These are phyloP conservation scores for Caerostris darwini DNA, from an alignment of 1,140 invertebrate genomes.

Conservation along the genomic window DNA sequence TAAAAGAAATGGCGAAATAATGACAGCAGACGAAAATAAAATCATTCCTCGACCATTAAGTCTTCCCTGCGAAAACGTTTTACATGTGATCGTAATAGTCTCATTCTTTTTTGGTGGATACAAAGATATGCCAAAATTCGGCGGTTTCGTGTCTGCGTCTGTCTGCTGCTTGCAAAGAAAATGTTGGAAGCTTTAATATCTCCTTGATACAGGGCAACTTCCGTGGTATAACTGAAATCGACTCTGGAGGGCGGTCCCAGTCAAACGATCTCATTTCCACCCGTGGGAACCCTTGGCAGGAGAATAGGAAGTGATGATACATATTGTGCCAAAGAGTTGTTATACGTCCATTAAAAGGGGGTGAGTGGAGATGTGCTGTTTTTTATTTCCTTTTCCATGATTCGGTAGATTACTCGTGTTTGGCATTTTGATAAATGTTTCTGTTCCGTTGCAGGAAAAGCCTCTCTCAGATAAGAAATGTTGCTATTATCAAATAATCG, in stretches of 20 bases:
- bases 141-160: not conserved
- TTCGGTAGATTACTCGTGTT: conserved; percentile 20
- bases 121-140: not conserved
- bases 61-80: conserved; percentile 25
- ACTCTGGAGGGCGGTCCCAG: conserved; percentile 18
- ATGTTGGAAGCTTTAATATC: not conserved
- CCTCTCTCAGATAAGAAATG: conserved; percentile 17
- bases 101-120: not conserved
- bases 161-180: not conserved
- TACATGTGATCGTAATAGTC: conserved; percentile 53
- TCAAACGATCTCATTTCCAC: conserved; percentile 73
- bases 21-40: not conserved
- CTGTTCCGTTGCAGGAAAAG: not conserved
- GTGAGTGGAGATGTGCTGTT: not conserved
- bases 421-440: conserved; percentile 47
- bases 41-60: conserved; percentile 49
- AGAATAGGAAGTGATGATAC: conserved; percentile 56
- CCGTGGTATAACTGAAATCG: conserved; percentile 67
- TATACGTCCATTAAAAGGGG: not conserved
- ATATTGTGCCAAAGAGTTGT: not conserved
- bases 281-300: not conserved
- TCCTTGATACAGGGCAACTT: conserved; percentile 48
- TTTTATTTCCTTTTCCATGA: conserved; percentile 46
- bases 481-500: not conserved
- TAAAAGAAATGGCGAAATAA: conserved; percentile 54